Evolutionary conservation across 2,888 invertebrate genomes (phyloP), one percentile per base, ranked within the genome.

Genomic region (Oligia strigilis): DNA sequence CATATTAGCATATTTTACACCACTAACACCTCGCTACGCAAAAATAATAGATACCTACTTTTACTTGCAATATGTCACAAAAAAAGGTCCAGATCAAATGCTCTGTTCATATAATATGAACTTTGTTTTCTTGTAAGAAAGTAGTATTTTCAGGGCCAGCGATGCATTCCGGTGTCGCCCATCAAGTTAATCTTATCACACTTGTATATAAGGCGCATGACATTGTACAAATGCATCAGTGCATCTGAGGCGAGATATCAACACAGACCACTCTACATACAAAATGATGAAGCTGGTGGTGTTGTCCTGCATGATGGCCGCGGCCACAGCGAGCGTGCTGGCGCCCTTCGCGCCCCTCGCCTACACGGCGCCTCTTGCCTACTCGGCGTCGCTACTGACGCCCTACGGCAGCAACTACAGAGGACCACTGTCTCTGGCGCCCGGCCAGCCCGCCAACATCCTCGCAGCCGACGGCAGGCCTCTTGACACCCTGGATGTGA

Each of bases 271-370:
- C 92, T 92, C 52, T 78, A 72, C 79, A 78, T 70, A 75, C 94
- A 96, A 91, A 89, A 97, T 97, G 97, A 92, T 97, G 94, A 96
- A 97, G 92, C 94, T 97, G 97, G 97, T 97, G 97, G 97, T 97
- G 94, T 97, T 98, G 96, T 97, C 97, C 92, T 97, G 97, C 95
- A 92, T 98, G 90, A 89, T 98, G 94, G 97, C 97, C 87, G 95
- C 97, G 87, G 97, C 96, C 88, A 95, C 96, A 82, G 97, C 98
- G 46, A 83, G 91, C 62, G 87, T 88, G 58, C 43, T 92, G 13
- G 78, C 77, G 13, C 87, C 87, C 8, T 76, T 86, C 76, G 83
- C 90, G 14, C 81, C 81, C 9, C 49, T 81, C 13, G 83, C 72
- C 66, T 81, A 83, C 13, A 0, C 79, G 46, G 86, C 93, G 13